Conservation (phyloP, 2,113 vertebrate species). For the Poeciliopsis prolifica region DNA sequence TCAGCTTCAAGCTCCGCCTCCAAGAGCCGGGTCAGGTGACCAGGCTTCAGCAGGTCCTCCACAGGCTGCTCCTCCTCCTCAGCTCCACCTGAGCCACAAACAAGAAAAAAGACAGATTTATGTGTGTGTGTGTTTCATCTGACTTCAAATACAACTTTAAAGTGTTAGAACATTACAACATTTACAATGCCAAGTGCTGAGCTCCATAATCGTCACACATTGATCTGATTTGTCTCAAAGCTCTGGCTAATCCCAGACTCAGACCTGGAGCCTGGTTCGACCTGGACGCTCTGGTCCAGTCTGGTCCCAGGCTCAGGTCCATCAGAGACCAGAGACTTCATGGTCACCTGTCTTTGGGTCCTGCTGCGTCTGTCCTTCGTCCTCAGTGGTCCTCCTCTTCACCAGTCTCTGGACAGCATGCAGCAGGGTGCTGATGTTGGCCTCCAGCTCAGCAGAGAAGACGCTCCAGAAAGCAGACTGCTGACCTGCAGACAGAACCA, state of each 20-base stretch:
- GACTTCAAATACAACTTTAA: not conserved
- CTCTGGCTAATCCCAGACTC: too few species aligned
- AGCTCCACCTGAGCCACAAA: conserved; percentile 64
- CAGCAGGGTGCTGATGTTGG: conserved; percentile 84
- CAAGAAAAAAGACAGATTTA: not conserved
- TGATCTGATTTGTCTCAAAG: too few species aligned
- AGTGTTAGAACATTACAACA: not conserved
- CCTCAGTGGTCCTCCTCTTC: conserved; percentile 77
- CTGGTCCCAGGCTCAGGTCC: not conserved
- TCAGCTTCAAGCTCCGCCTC: conserved; percentile 86
- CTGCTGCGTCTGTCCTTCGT: conserved; percentile 44
- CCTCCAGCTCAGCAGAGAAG: conserved; percentile 87
- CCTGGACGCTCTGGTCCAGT: too few species aligned
- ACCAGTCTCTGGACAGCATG: conserved; percentile 88
- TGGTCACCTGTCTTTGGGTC: conserved; percentile 69
- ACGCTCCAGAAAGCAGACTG: conserved; percentile 79
- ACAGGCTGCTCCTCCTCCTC: conserved; percentile 66
- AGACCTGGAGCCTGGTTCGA: too few species aligned
- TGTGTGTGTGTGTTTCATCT: not conserved
- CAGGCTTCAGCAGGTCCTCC: conserved; percentile 82
- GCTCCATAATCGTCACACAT: too few species aligned
- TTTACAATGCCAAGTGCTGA: not conserved
- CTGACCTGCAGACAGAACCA: conserved; percentile 33
- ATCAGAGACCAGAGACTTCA: not conserved
- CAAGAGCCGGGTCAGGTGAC: conserved; percentile 87